These are phyloP conservation scores for Diuraphis noxia DNA, from an alignment of 1,140 invertebrate genomes.

Conservation along the genomic window DNA sequence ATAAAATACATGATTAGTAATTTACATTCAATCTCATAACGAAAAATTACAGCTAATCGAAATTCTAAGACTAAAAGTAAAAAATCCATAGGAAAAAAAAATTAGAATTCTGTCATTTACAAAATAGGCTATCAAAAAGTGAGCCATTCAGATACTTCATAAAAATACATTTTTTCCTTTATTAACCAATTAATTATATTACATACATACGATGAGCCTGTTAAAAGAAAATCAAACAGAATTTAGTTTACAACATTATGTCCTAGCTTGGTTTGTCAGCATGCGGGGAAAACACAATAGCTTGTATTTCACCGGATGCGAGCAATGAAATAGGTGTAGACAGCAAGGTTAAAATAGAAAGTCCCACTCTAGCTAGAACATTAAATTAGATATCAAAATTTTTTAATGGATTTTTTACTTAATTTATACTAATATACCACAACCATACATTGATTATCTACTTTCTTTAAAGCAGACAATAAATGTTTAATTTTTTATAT, in stretches of 20 bases:
- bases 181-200: background rate
- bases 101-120: background rate
- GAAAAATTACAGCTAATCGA: conserved; percentile 45
- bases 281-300: no score
- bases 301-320: no score
- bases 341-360: no score
- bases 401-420: conserved; percentile 27
- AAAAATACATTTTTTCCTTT: background rate
- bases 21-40: background rate
- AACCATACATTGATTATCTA: conserved; percentile 21
- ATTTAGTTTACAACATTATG: no score
- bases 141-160: background rate
- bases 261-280: no score
- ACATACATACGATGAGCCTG: background rate
- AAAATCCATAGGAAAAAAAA: conserved; percentile 41
- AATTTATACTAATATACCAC: background rate
- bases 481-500: background rate
- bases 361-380: no score
- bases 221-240: background rate
- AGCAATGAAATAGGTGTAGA: no score
- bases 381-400: background rate
- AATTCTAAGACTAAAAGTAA: conserved; percentile 36
- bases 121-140: background rate
- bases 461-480: background rate
- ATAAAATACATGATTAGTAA: conserved; percentile 15